Percentiles rank a stretch among this genome's conserved stretches.
Conservation (phyloP, 2,888 invertebrate species). For the Chirona hameri region DNA sequence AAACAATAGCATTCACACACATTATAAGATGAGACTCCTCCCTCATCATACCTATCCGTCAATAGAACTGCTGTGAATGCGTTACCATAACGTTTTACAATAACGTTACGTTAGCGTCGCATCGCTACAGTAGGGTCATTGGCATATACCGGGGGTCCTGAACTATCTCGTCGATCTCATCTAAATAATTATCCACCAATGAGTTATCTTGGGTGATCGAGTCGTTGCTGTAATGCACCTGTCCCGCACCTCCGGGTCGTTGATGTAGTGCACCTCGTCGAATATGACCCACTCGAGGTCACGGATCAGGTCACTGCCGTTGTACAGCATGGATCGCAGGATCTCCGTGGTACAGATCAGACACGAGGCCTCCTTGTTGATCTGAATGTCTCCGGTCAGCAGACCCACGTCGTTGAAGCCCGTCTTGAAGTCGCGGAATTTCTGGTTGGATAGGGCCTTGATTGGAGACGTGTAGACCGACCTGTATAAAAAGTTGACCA, state of each 20-base stretch:
- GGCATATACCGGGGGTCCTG: too few relatives aligned
- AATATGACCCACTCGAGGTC: constrained; percentile 99
- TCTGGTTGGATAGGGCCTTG: constrained; percentile 98
- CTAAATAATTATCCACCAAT: too few relatives aligned
- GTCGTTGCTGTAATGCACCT: too few relatives aligned
- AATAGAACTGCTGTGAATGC: too few relatives aligned
- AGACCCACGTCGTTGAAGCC: constrained; percentile 90
- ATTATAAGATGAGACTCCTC: constrained; percentile 40
- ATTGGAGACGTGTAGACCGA: constrained; percentile 98
- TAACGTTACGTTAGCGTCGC: too few relatives aligned
- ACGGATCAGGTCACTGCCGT: constrained; percentile 89
- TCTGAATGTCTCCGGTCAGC: constrained; percentile 92
- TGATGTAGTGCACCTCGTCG: constrained; percentile 99
- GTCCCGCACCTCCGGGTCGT: constrained; percentile 74
- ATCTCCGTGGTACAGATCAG: constrained; percentile 99
- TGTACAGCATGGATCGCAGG: constrained; percentile 87
- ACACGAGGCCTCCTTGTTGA: constrained; percentile 88
- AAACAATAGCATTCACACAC: too few relatives aligned
- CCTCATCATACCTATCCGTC: not conserved
- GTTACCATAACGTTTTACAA: too few relatives aligned
- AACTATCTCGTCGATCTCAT: too few relatives aligned
- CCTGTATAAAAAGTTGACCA: too few relatives aligned
- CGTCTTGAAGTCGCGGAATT: constrained; percentile 90
- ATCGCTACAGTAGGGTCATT: too few relatives aligned
- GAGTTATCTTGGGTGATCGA: too few relatives aligned